These are phyloP conservation scores for Megalonaias nervosa DNA, from an alignment of 1,140 invertebrate genomes.

Conservation along the genomic window DNA sequence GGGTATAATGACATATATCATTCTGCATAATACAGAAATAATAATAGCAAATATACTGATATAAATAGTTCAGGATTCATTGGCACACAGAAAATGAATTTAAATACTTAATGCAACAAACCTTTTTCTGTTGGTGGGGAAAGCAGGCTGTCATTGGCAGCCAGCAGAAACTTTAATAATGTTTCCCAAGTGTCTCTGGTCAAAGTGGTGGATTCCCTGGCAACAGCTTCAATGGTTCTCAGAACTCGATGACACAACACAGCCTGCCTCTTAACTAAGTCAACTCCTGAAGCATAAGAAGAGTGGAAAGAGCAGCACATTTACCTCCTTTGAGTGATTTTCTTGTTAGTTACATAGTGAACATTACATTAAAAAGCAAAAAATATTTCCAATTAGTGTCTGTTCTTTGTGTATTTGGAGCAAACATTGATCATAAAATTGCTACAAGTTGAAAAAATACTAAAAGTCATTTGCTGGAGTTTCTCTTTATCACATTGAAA, in stretches of 20 bases:
- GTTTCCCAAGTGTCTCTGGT: constrained; percentile 93
- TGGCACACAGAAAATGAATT: no score
- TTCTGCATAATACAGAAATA: no score
- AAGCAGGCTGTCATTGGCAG: constrained; percentile 93
- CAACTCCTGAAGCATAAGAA: constrained; percentile 50
- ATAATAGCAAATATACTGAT: no score
- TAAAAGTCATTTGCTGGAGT: background rate
- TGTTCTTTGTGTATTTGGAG: background rate
- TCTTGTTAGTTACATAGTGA: background rate
- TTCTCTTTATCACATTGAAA: background rate
- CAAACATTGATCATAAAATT: background rate
- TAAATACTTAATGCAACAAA: no score
- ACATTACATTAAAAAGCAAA: background rate
- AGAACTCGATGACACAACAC: constrained; percentile 95
- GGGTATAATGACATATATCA: no score
- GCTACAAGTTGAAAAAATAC: background rate
- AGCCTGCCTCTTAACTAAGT: constrained; percentile 85
- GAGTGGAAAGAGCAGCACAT: no score
- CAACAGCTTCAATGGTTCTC: constrained; percentile 88
- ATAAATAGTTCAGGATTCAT: no score
- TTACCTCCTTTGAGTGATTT: no score
- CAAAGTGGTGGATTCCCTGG: constrained; percentile 83
- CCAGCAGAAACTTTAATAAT: constrained; percentile 89
- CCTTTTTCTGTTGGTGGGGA: constrained; percentile 91
- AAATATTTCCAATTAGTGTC: background rate